Evolutionary conservation across 2,797 vertebrate species (phyloP), one percentile per base, ranked within the genome.

Genomic region (Austrolebias charrua): DNA sequence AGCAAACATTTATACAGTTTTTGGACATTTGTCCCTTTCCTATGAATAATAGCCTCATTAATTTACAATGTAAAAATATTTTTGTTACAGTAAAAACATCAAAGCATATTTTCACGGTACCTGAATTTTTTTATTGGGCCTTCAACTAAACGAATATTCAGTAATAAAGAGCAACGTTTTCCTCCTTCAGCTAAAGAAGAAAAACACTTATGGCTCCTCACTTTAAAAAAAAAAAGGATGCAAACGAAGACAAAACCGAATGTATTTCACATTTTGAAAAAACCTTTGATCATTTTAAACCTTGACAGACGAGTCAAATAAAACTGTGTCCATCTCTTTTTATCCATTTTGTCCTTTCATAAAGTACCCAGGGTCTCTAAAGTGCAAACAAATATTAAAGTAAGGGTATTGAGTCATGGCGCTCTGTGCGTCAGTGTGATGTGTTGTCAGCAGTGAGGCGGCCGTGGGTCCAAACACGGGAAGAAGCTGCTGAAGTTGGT

Each of bases 291-390:
- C 31, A 31, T 18, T 13, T 12, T 6, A 47, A 29, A 18, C 14
- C 7, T 4, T 18, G 28, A 42, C 24, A 18, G n/a, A 12, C 8
- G 24, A 18, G 5, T 7, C 12, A 12, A 31, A 13, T 45, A 29
- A 10, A 20, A 24, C n/a, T 12, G 13, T 28, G 40, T 13, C 1
- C 6, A 46, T 38, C 14, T 24, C 1, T 18, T 20, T 56, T 20
- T 33, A 16, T 33, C 46, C 60, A 63, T 70, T 73, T 54, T 55
- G 54, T 16, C 38, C 56, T 66, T 61, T 55, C 33, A 63, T 50
- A 10, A 59, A 72, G 84, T 90, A 91, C 87, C 86, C 71, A 56
- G 69, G 63, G 71, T 83, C 72, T 80, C 83, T 88, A 88, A 91
- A 87, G 88, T 88, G 86, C 88, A 84, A 79, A 75, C 63, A 79